A percentile compares a stretch with the other conserved stretches of the same genome.
Conservation (phyloP, 1,140 invertebrate genomes). For the Trichonephila clavata region DNA sequence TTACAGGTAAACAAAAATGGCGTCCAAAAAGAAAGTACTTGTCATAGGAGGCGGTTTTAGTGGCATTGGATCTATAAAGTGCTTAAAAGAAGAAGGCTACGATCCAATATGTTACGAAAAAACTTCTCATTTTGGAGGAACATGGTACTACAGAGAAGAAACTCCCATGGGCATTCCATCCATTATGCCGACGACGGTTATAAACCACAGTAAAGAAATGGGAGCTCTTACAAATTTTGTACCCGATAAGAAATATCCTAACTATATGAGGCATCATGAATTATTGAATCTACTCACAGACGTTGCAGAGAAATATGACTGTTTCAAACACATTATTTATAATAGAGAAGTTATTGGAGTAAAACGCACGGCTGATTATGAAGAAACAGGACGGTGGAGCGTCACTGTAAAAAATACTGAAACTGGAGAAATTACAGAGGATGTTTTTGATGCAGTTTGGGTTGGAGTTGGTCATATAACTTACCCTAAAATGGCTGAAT, state of each 20-base stretch:
- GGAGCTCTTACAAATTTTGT: constrained; percentile 82
- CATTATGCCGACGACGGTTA: constrained; percentile 79
- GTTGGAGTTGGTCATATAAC: constrained; percentile 79
- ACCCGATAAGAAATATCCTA: constrained; percentile 79
- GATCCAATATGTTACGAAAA: constrained; percentile 83
- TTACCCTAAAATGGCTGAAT: constrained; percentile 79
- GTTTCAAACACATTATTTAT: constrained; percentile 73
- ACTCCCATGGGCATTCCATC: constrained; percentile 78
- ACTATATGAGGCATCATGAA: constrained; percentile 80
- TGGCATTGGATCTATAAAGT: constrained; percentile 74
- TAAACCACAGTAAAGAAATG: constrained; percentile 82
- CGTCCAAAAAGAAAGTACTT: constrained; percentile 47
- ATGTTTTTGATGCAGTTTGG: constrained; percentile 78
- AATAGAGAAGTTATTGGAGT: constrained; percentile 77
- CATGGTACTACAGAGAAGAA: constrained; percentile 82
- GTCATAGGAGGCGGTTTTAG: constrained; percentile 74
- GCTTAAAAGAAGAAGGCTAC: constrained; percentile 75
- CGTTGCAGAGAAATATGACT: constrained; percentile 79
- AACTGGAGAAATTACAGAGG: constrained; percentile 77
- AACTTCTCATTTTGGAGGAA: constrained; percentile 82
- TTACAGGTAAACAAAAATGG: constrained; percentile 52
- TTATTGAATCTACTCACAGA: constrained; percentile 80
- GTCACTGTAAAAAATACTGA: constrained; percentile 79
- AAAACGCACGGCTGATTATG: constrained; percentile 79
- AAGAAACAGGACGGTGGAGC: constrained; percentile 80